Evolutionary conservation across 2,888 invertebrate species (phyloP).

Genomic region (Tridacna gigas): DNA sequence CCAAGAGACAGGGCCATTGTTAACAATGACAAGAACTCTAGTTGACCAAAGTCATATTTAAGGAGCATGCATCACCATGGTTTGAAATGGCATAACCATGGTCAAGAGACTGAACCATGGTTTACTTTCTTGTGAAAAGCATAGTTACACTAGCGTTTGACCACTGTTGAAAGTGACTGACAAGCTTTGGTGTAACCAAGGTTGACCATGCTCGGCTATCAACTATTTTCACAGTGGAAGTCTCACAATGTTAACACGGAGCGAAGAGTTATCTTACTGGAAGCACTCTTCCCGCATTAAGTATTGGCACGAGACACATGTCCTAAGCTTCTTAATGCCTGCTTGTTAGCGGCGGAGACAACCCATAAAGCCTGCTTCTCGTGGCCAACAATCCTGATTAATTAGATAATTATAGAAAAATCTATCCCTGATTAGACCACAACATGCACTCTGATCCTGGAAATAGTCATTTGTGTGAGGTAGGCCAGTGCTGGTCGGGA

Average conservation of each 20-base stretch:
- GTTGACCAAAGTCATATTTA: too few relatives aligned
- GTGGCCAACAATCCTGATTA: conserved; percentile 42
- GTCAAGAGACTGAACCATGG: too few relatives aligned
- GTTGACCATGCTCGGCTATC: too few relatives aligned
- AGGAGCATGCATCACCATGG: too few relatives aligned
- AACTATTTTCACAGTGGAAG: too few relatives aligned
- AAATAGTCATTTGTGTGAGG: conserved; percentile 5
- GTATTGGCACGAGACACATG: conserved; percentile 22
- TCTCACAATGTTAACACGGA: neutral
- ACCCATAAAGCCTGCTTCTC: conserved; percentile 29
- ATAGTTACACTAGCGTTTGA: too few relatives aligned
- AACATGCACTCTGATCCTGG: conserved; percentile 8
- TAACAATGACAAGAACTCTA: too few relatives aligned
- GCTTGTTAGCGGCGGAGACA: conserved; percentile 22
- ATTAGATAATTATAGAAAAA: conserved; percentile 58
- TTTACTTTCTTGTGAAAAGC: too few relatives aligned
- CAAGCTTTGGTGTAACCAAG: too few relatives aligned
- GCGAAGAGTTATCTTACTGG: neutral
- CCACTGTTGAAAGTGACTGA: too few relatives aligned
- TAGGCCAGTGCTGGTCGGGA: neutral
- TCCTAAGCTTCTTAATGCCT: conserved; percentile 24
- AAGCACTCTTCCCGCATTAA: neutral
- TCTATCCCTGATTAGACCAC: conserved; percentile 49
- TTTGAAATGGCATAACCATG: too few relatives aligned
- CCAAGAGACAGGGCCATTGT: too few relatives aligned